Conservation (phyloP, 2,113 vertebrate species). For the Anas platyrhynchos region DNA sequence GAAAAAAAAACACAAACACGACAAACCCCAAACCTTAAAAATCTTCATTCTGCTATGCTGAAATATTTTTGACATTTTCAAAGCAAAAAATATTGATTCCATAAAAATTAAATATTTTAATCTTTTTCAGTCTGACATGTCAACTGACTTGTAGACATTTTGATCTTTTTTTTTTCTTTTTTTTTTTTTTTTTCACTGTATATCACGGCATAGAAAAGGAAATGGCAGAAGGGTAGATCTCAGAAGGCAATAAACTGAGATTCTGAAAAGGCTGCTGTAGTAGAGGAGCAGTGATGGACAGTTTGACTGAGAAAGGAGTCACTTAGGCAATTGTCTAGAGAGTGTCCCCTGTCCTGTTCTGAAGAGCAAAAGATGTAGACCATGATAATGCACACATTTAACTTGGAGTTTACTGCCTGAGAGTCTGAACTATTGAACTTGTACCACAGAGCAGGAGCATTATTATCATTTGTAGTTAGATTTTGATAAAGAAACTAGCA, state of each 20-base stretch:
- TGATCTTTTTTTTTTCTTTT: rapidly evolving
- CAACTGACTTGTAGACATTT: neutral
- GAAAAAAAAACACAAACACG: neutral
- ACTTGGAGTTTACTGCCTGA: neutral
- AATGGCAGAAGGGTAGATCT: neutral
- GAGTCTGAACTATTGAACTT: neutral
- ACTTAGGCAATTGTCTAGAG: neutral
- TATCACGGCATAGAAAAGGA: neutral
- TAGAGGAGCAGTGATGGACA: neutral
- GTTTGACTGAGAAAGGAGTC: neutral
- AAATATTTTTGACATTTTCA: neutral
- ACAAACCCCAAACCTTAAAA: neutral
- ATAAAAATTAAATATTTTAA: neutral
- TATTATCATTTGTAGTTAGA: neutral
- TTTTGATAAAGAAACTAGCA: neutral
- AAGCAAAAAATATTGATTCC: neutral
- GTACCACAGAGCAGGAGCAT: neutral
- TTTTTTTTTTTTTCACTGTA: rapidly evolving
- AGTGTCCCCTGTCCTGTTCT: neutral
- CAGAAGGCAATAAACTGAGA: neutral
- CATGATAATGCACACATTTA: neutral
- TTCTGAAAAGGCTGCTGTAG: neutral
- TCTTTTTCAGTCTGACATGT: neutral
- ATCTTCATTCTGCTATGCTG: neutral
- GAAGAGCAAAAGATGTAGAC: neutral